These are phyloP conservation scores for Tokudaia tokunoshimensis DNA, from an alignment of 2,797 vertebrate genomes.

Conservation along the genomic window DNA sequence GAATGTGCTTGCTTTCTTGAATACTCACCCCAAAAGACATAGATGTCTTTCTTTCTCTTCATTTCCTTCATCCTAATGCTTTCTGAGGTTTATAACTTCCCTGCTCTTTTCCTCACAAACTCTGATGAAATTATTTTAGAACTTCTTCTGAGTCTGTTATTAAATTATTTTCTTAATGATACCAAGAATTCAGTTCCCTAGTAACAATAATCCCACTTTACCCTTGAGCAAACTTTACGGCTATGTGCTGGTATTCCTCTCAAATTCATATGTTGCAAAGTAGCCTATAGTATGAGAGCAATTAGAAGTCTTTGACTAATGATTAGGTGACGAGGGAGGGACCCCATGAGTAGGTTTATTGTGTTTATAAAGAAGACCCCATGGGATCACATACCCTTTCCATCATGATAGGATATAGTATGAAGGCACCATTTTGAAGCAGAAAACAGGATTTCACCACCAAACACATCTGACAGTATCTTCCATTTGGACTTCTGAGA, in stretches of 20 bases:
- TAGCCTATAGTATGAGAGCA: not conserved
- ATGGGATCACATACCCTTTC: not conserved
- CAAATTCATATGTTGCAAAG: too few relatives aligned
- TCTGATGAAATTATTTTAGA: not conserved
- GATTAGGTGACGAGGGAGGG: not conserved
- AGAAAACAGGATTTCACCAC: not conserved
- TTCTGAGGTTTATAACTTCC: not conserved
- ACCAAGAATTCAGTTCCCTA: not conserved
- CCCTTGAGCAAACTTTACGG: not conserved
- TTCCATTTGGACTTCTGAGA: not conserved
- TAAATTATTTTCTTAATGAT: not conserved
- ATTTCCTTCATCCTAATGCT: not conserved
- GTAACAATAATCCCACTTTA: not conserved
- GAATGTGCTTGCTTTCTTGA: not conserved
- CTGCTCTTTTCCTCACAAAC: not conserved
- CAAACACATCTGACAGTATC: not conserved
- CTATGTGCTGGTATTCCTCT: not conserved
- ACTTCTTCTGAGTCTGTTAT: not conserved
- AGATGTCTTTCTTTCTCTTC: not conserved
- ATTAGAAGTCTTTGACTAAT: not conserved
- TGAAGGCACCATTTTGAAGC: not conserved
- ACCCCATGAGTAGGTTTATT: not conserved
- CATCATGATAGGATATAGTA: not conserved
- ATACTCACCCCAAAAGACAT: not conserved
- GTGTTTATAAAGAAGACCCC: not conserved